These are phyloP conservation scores for Dyspetes luteomarginatus DNA, from an alignment of 2,888 invertebrate species.

Conservation along the genomic window DNA sequence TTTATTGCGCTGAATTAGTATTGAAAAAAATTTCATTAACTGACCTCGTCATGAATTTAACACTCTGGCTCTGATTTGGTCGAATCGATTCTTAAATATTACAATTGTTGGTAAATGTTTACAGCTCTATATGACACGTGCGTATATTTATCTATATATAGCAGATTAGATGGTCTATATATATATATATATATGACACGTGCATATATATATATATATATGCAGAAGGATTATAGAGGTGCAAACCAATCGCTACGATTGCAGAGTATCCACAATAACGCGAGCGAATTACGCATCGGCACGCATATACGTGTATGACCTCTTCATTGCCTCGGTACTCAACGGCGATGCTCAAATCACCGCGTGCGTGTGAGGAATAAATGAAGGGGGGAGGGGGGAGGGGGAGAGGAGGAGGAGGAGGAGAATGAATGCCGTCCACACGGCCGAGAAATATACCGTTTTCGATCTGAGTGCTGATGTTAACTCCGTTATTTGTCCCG, in stretches of 20 bases:
- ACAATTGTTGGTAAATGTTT: background rate
- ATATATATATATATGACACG: too few species aligned
- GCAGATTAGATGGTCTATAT: too few species aligned
- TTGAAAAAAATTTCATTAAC: too few species aligned
- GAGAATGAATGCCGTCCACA: conserved; percentile 3
- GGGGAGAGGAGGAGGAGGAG: conserved; percentile 32
- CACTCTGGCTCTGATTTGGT: too few species aligned
- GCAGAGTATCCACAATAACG: conserved; percentile 48
- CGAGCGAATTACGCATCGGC: conserved; percentile 63
- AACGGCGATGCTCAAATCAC: conserved; percentile 1
- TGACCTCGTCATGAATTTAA: too few species aligned
- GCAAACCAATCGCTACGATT: conserved; percentile 46
- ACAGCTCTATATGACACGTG: background rate
- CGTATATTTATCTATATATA: background rate
- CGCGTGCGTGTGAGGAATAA: conserved; percentile 63
- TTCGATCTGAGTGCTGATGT: conserved; percentile 68
- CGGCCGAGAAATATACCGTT: conserved; percentile 63
- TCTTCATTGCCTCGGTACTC: conserved; percentile 31
- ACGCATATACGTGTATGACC: conserved; percentile 56
- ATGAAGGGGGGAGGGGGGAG: conserved; percentile 22
- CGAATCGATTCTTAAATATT: background rate
- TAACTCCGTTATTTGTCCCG: conserved; percentile 65
- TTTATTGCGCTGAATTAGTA: too few species aligned
- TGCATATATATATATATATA: background rate
- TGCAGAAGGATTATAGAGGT: conserved; percentile 4